Percentiles rank a stretch among this genome's conserved stretches.
These are phyloP conservation scores for Panthera leo DNA, from an alignment of 2,113 vertebrate species.

Conservation along the genomic window DNA sequence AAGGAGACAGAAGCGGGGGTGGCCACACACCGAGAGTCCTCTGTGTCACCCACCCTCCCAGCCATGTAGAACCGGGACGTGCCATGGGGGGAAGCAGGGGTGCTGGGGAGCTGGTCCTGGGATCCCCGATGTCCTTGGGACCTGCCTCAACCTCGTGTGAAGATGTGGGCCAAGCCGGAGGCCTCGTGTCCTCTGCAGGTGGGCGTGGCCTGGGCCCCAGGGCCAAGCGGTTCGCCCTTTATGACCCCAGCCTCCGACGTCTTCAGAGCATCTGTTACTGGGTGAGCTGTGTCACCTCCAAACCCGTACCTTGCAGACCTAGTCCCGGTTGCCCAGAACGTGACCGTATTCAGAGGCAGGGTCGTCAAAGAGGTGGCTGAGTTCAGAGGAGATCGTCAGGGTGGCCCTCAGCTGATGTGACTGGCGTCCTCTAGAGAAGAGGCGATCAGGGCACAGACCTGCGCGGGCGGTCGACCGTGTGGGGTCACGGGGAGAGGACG, in stretches of 20 bases:
- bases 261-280: accelerated
- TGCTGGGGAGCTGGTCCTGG: accelerated
- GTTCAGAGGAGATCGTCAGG: not conserved
- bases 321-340: not conserved
- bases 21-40: accelerated
- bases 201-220: too few species aligned
- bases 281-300: not conserved
- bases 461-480: accelerated
- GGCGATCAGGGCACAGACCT: not conserved
- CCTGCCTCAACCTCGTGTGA: too few species aligned
- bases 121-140: accelerated
- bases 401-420: not conserved
- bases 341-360: not conserved
- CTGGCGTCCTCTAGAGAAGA: not conserved
- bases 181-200: too few species aligned
- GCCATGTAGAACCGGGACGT: not conserved
- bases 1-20: not conserved
- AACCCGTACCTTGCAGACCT: not conserved
- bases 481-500: not conserved
- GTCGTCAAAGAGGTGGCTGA: not conserved
- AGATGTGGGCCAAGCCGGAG: accelerated
- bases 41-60: not conserved
- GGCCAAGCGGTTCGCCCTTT: not conserved
- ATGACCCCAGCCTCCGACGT: not conserved
- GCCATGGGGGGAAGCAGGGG: too few species aligned